These are phyloP conservation scores for Siphamia tubifer DNA, from an alignment of 2,113 vertebrate genomes.

Conservation along the genomic window DNA sequence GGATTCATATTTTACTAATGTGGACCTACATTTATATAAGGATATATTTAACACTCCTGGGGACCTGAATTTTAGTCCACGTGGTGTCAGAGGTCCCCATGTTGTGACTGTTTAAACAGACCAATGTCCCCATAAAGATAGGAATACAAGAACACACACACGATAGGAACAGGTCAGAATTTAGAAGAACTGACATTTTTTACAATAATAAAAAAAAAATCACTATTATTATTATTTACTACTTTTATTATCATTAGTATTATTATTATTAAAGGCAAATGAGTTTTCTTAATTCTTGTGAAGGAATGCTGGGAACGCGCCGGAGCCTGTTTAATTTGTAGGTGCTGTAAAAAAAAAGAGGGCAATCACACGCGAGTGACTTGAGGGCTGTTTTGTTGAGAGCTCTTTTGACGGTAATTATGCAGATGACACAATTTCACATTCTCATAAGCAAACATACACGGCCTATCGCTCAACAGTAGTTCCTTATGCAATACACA, in stretches of 20 bases:
- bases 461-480: conserved; percentile 64
- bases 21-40: too few species aligned
- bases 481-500: conserved; percentile 68
- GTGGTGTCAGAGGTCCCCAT: too few species aligned
- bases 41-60: too few species aligned
- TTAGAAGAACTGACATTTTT: too few species aligned
- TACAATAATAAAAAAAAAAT: too few species aligned
- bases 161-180: neutral
- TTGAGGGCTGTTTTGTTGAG: conserved; percentile 64
- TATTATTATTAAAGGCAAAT: neutral
- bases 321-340: conserved; percentile 44
- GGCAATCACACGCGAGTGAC: conserved; percentile 57
- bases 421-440: conserved; percentile 78
- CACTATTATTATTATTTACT: neutral
- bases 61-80: too few species aligned
- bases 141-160: too few species aligned
- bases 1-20: too few species aligned
- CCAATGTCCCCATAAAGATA: too few species aligned
- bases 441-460: conserved; percentile 75
- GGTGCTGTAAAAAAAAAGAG: conserved; percentile 53
- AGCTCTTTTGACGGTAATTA: conserved; percentile 73
- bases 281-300: conserved; percentile 2
- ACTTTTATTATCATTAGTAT: neutral
- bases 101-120: too few species aligned
- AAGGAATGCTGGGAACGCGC: neutral